A percentile compares a stretch with the other conserved stretches of the same genome.
These are phyloP conservation scores for Phoxinus dragarum DNA, from an alignment of 2,797 vertebrate species.

Conservation along the genomic window DNA sequence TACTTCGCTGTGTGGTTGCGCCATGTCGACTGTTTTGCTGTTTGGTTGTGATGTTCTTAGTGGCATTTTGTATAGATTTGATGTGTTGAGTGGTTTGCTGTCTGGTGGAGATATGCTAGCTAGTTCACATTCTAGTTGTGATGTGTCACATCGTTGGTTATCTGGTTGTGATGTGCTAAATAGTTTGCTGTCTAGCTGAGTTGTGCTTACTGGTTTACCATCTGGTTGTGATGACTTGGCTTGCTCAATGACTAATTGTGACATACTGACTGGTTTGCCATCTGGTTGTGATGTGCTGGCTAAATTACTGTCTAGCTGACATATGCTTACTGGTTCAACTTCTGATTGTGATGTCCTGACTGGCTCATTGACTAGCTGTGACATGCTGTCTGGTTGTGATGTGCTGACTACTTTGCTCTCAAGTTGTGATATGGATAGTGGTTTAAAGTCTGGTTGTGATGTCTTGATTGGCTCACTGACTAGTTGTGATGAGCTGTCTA, in stretches of 20 bases:
- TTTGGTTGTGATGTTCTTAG: not conserved
- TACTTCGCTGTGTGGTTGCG: not conserved
- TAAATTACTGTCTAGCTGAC: not conserved
- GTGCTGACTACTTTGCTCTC: not conserved
- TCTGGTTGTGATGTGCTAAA: slow-evolving; percentile 14
- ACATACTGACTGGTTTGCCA: not conserved
- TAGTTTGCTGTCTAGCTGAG: not conserved
- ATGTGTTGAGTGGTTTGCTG: not conserved
- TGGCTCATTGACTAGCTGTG: not conserved
- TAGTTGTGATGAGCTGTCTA: not conserved
- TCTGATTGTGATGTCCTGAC: not conserved
- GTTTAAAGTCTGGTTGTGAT: not conserved
- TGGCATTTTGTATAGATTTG: not conserved
- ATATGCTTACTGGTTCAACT: not conserved
- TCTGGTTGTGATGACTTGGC: not conserved
- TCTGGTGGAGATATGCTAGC: not conserved
- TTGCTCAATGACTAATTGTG: not conserved
- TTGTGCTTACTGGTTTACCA: not conserved
- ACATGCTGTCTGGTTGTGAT: not conserved
- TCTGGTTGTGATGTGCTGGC: not conserved
- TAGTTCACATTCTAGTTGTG: not conserved
- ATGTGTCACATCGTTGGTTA: not conserved
- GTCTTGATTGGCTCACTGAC: not conserved
- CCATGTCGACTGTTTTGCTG: not conserved
- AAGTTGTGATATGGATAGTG: not conserved